Base-by-base conservation (phyloP, 2,888 invertebrate species). In the Danaus chrysippus region DNA sequence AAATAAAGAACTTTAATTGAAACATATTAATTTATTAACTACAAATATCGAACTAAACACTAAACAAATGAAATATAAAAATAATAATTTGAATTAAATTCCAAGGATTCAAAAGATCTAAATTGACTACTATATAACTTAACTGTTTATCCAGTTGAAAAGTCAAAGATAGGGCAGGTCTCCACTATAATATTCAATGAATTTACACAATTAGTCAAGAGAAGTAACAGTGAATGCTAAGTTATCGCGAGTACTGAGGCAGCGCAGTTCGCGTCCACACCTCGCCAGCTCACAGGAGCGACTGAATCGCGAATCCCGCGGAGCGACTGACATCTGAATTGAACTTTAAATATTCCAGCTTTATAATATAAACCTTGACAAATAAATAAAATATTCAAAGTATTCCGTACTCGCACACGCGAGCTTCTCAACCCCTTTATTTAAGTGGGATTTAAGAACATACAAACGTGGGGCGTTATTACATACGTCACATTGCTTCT, bases 301-400 rank as follows among this genome's bases (percentile, higher is more conserved):
- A 49, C 49, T 49, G 49, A 49, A 10, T 49, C 49, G 49, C 49
- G 49, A 49, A 17, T 49, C 17, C 17, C 49, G n/a, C 49, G 17
- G 49, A 15, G 9, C 17, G 11, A 10, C 17, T 11, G 49, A 49
- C 46, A 17, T 49, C 17, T 49, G 17, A 49, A 49, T 49, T 49
- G 49, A 49, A 49, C 17, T 17, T 49, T 15, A 49, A 49, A 49
- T 17, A 49, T 17, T 49, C 17, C 10, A 11, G 49, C 17, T 49
- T 49, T 17, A 17, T 17, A 11, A 49, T 17, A 17, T 49, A n/a
- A 34, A 34, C 23, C 23, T 6, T 46, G 9, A 13, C 9, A 9
- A 49, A 49, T 17, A 49, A 49, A 17, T 17, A 10, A 17, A 49
- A 49, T 49, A 49, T 49, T 49, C 13, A 46, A 46, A 46, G 46